A percentile compares a stretch with the other conserved stretches of the same genome.
phyloP scores from a whole-genome alignment of 1,140 invertebrate species.

The Dysdera silvatica region DNA sequence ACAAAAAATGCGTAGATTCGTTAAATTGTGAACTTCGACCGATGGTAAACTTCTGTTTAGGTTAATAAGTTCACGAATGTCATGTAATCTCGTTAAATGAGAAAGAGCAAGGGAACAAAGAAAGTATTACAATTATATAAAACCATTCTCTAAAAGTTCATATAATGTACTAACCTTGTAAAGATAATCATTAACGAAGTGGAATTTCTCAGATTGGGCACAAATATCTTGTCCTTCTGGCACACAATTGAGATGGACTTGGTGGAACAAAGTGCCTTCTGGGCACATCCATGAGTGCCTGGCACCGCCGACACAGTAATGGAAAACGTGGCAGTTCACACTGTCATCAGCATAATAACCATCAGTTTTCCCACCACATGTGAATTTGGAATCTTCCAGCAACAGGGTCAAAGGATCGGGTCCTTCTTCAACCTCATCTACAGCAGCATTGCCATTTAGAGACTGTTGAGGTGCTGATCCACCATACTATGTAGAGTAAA shows the following conservation, averaged over 20 bases:
- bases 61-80: no score
- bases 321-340: slow-evolving; percentile 83
- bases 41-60: no score
- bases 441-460: slow-evolving; percentile 17
- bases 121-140: no score
- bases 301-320: slow-evolving; percentile 83
- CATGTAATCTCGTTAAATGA: no score
- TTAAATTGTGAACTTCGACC: no score
- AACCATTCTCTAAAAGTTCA: neutral
- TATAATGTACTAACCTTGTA: slow-evolving; percentile 75
- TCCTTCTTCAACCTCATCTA: slow-evolving; percentile 71
- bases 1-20: no score
- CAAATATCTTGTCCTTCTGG: slow-evolving; percentile 81
- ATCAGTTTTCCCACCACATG: slow-evolving; percentile 66
- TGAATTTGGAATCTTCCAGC: slow-evolving; percentile 72
- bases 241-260: slow-evolving; percentile 88
- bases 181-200: slow-evolving; percentile 86
- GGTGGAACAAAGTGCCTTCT: slow-evolving; percentile 80
- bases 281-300: slow-evolving; percentile 90
- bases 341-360: slow-evolving; percentile 87
- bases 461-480: slow-evolving; percentile 10
- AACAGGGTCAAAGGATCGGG: slow-evolving; percentile 71
- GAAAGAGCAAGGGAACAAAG: no score
- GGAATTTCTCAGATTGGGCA: slow-evolving; percentile 76
- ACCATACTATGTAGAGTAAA: neutral